Conservation (phyloP, 2,888 invertebrate species). For the Netelia melanura region DNA sequence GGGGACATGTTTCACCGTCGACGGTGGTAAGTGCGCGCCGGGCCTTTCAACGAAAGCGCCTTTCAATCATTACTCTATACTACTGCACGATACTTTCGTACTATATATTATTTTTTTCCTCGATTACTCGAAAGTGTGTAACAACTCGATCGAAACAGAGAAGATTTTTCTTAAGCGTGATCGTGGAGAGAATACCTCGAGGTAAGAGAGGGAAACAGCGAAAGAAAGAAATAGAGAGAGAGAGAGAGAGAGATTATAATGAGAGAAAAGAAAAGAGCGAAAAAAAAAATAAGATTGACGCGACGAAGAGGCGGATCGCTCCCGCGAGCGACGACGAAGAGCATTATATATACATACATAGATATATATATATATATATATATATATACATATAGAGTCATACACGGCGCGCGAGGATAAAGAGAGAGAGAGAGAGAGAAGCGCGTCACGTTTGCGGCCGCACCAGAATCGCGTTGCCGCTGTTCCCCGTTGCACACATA, state of each 20-base stretch:
- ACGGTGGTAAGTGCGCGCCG: slow-evolving; percentile 67
- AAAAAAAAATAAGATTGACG: slow-evolving; percentile 52
- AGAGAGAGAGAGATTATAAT: slow-evolving; percentile 19
- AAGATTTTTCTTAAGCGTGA: slow-evolving; percentile 16
- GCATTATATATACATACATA: slow-evolving; percentile 21
- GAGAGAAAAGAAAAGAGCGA: slow-evolving; percentile 11
- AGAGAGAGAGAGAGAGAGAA: slow-evolving; percentile 43
- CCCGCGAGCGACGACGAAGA: slow-evolving; percentile 56
- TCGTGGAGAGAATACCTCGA: not conserved
- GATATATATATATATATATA: slow-evolving; percentile 6
- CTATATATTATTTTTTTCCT: slow-evolving; percentile 8
- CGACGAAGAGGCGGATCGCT: slow-evolving; percentile 63
- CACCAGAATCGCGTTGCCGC: slow-evolving; percentile 58
- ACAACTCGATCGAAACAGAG: not conserved
- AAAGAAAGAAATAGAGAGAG: slow-evolving; percentile 8
- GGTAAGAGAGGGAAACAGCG: slow-evolving; percentile 3
- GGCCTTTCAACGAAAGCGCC: slow-evolving; percentile 53
- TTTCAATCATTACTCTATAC: slow-evolving; percentile 48
- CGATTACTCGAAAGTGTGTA: not conserved
- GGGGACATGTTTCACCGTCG: slow-evolving; percentile 54
- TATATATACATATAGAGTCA: slow-evolving; percentile 1
- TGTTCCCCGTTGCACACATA: slow-evolving; percentile 29
- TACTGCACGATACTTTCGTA: not conserved
- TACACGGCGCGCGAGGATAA: slow-evolving; percentile 42
- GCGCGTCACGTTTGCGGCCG: slow-evolving; percentile 64